These are phyloP conservation scores for Caenorhabditis sinica DNA, from an alignment of 2,888 invertebrate species.

Conservation along the genomic window DNA sequence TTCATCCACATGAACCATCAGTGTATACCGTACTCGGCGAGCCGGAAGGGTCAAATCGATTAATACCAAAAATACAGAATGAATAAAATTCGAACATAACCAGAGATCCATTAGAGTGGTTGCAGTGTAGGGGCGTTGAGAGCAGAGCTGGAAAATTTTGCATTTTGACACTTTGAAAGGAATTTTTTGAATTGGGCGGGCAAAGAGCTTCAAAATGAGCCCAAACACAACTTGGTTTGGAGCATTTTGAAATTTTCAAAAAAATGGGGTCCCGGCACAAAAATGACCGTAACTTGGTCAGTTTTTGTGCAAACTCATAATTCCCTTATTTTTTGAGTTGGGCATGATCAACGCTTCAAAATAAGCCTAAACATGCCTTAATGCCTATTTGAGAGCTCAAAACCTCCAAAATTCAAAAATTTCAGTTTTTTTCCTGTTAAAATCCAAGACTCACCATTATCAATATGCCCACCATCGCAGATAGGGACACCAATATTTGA, in stretches of 20 bases:
- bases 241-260: background rate
- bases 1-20: slow-evolving; percentile 74
- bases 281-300: background rate
- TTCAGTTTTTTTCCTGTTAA: too few relatives aligned
- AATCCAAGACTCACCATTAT: slow-evolving; percentile 72
- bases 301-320: background rate
- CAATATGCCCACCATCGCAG: slow-evolving; percentile 76
- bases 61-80: slow-evolving; percentile 73
- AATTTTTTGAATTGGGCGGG: background rate
- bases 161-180: background rate
- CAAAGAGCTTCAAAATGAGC: background rate
- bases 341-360: background rate
- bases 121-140: slow-evolving; percentile 68
- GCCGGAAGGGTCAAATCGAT: slow-evolving; percentile 75
- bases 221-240: background rate
- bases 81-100: slow-evolving; percentile 80
- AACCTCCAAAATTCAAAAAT: background rate
- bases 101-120: slow-evolving; percentile 81
- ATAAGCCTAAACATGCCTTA: background rate
- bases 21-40: slow-evolving; percentile 73
- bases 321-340: background rate
- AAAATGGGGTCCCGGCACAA: background rate
- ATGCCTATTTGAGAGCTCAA: background rate
- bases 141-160: slow-evolving; percentile 63
- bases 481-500: slow-evolving; percentile 75